phyloP scores from a whole-genome alignment of 2,113 vertebrate species.

The Vanacampus margaritifer region DNA sequence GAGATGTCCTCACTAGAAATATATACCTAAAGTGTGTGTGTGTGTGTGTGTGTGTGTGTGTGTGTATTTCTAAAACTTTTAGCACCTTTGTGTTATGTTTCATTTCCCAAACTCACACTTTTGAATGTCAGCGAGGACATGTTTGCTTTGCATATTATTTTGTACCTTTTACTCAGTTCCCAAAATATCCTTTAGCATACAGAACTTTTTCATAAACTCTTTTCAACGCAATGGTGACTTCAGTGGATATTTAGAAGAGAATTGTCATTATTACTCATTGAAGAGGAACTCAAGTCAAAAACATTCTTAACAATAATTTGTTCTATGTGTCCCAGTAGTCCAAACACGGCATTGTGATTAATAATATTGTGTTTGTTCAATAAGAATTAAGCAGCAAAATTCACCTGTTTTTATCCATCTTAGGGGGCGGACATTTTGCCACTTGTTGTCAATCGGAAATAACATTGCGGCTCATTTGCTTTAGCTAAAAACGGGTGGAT shows the following conservation, averaged over 20 bases:
- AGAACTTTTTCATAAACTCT: background rate
- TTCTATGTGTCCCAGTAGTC: no score
- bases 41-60: background rate
- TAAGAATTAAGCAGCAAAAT: no score
- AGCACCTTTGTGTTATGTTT: constrained; percentile 30
- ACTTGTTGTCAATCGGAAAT: no score
- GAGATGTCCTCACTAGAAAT: no score
- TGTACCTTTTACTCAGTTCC: constrained; percentile 4
- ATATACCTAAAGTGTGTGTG: background rate
- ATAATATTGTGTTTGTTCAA: no score
- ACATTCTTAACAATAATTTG: no score
- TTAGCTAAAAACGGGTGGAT: no score
- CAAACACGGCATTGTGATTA: no score
- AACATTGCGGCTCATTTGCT: no score
- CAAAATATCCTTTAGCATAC: constrained; percentile 1
- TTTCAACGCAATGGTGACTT: constrained; percentile 4
- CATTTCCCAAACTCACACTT: constrained; percentile 16
- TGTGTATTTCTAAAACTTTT: background rate
- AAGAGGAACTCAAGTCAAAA: no score
- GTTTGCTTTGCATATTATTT: background rate
- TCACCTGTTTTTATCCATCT: no score
- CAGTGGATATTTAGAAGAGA: background rate
- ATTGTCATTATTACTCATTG: background rate
- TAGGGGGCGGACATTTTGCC: no score
- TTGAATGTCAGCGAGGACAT: background rate